Conservation (phyloP, 2,888 invertebrate species). For the Dryobotodes eremita region DNA sequence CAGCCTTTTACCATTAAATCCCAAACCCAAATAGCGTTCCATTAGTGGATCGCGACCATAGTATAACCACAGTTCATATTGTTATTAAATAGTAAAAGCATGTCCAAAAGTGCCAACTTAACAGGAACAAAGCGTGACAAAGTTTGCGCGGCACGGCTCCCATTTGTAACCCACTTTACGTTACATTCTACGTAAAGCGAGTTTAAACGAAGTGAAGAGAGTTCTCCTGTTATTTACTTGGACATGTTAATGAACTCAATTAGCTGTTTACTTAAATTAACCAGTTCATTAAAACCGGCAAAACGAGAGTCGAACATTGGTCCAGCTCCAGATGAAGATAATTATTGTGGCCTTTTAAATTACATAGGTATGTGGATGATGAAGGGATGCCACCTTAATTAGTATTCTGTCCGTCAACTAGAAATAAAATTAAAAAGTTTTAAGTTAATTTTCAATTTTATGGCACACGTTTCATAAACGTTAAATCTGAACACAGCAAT, state of each 20-base stretch:
- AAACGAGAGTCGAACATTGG: neutral
- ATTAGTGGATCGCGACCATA: neutral
- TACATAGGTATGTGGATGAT: neutral
- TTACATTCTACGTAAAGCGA: constrained; percentile 65
- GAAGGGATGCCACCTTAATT: neutral
- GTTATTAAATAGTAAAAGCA: constrained; percentile 55
- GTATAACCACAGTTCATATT: constrained; percentile 32
- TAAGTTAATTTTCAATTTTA: neutral
- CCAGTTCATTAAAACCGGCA: neutral
- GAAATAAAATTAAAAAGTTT: neutral
- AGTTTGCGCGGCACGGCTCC: constrained; percentile 68
- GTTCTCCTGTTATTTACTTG: constrained; percentile 67
- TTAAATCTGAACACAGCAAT: neutral
- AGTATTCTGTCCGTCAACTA: neutral
- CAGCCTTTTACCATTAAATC: too few species aligned
- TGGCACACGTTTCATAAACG: neutral
- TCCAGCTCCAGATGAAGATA: neutral
- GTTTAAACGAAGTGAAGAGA: constrained; percentile 58
- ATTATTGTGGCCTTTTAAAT: neutral
- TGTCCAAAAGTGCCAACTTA: constrained; percentile 60
- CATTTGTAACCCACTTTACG: constrained; percentile 72
- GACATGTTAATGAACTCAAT: constrained; percentile 62
- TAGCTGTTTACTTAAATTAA: constrained; percentile 55
- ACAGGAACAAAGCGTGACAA: constrained; percentile 69
- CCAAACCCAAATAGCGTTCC: neutral